These are phyloP conservation scores for Chaunax sp. DNA, from an alignment of 2,797 vertebrate genomes.

Conservation along the genomic window DNA sequence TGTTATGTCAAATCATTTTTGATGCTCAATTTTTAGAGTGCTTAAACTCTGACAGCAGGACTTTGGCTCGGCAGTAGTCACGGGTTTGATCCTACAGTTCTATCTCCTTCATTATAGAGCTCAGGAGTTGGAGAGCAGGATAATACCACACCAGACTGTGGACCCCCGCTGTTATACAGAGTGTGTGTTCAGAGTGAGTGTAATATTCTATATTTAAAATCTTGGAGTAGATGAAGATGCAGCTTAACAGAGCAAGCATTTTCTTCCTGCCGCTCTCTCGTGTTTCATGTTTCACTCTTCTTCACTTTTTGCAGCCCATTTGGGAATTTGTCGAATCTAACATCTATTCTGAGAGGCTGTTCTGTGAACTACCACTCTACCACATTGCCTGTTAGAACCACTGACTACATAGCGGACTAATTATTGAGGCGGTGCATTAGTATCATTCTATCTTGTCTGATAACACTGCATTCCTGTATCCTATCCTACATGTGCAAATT, in stretches of 20 bases:
- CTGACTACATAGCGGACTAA: background rate
- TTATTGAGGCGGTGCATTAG: background rate
- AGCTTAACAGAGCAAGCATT: background rate
- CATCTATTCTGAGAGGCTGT: slow-evolving; percentile 35
- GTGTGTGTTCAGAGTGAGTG: background rate
- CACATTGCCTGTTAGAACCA: slow-evolving; percentile 8
- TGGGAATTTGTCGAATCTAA: slow-evolving; percentile 46
- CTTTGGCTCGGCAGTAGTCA: slow-evolving; percentile 49
- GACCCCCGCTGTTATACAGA: slow-evolving; percentile 39
- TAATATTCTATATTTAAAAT: slow-evolving; percentile 38
- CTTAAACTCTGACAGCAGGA: slow-evolving; percentile 14
- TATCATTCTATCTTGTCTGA: background rate
- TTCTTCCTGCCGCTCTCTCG: slow-evolving; percentile 9
- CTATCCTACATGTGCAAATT: background rate
- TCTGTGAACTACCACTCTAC: slow-evolving; percentile 49
- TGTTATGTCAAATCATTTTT: background rate
- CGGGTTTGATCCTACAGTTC: background rate
- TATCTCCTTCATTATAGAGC: slow-evolving; percentile 8
- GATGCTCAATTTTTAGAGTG: slow-evolving; percentile 12
- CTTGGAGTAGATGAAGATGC: background rate
- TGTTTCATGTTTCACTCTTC: background rate
- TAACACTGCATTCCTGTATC: background rate
- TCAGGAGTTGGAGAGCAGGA: slow-evolving; percentile 30
- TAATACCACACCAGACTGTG: slow-evolving; percentile 22
- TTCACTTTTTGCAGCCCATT: slow-evolving; percentile 23